Evolutionary conservation across 2,888 invertebrate genomes (phyloP).

Genomic region (Venustoraphidia nigricollis): DNA sequence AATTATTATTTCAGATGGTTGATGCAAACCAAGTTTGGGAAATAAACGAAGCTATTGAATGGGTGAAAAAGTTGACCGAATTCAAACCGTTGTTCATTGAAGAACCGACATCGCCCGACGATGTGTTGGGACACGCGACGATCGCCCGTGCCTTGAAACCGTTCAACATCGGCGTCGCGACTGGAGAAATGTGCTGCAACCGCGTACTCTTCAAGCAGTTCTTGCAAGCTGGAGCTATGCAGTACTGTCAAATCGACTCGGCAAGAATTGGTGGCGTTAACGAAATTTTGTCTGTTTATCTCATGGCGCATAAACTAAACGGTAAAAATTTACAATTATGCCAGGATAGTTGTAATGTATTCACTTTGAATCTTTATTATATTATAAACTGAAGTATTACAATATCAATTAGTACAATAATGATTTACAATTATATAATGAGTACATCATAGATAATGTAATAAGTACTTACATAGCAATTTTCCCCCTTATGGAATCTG

Average conservation of each 20-base stretch:
- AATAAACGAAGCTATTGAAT: conserved; percentile 66
- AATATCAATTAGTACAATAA: too few relatives aligned
- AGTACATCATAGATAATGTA: too few relatives aligned
- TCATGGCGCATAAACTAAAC: conserved; percentile 75
- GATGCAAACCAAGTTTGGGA: conserved; percentile 87
- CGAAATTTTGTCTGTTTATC: conserved; percentile 72
- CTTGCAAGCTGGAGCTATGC: conserved; percentile 61
- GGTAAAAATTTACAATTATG: conserved; percentile 30
- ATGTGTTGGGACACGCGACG: conserved; percentile 68
- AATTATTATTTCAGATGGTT: conserved; percentile 44
- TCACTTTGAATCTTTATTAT: too few relatives aligned
- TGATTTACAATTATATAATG: too few relatives aligned
- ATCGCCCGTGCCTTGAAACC: conserved; percentile 61
- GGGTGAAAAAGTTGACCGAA: conserved; percentile 63
- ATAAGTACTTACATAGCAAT: too few relatives aligned
- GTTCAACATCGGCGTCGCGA: conserved; percentile 70
- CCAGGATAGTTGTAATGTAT: conserved; percentile 1
- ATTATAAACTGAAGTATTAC: too few relatives aligned
- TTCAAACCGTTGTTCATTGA: conserved; percentile 79
- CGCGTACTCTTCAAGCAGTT: conserved; percentile 87
- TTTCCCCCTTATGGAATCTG: too few relatives aligned
- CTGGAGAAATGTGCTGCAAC: conserved; percentile 87
- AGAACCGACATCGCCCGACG: conserved; percentile 87
- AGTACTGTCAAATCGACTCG: conserved; percentile 83
- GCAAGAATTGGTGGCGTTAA: conserved; percentile 79